Evolutionary conservation across 2,797 vertebrate species (phyloP).

Genomic region (Aphelocoma californica): DNA sequence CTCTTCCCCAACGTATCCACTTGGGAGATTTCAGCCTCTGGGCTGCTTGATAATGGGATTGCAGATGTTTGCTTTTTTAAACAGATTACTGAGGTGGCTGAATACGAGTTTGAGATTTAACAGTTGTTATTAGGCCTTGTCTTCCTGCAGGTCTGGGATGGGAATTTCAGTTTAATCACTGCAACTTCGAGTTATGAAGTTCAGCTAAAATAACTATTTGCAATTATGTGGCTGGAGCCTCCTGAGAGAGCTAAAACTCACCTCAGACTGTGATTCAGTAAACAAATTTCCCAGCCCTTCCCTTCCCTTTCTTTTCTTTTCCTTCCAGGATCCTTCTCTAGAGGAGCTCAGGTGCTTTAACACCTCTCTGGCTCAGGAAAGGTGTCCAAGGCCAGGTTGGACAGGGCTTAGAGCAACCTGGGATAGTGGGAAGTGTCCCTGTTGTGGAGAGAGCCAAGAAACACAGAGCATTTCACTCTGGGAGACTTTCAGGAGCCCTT

Average conservation of each 20-base stretch:
- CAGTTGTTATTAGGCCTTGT: background rate
- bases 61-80: slow-evolving; percentile 13
- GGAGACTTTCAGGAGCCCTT: background rate
- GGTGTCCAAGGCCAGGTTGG: background rate
- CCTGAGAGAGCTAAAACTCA: background rate
- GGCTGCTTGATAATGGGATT: background rate
- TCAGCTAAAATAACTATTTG: slow-evolving; percentile 6
- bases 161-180: slow-evolving; percentile 32
- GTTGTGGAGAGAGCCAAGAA: background rate
- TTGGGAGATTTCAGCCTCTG: background rate
- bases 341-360: background rate
- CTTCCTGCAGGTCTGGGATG: background rate
- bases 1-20: background rate
- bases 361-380: background rate
- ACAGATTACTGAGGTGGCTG: background rate
- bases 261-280: background rate
- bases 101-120: background rate
- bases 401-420: background rate
- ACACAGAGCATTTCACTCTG: background rate
- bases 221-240: slow-evolving; percentile 21
- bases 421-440: background rate
- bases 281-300: background rate
- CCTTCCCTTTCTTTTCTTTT: background rate
- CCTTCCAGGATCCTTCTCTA: background rate
- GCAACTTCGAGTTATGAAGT: background rate